Evolutionary conservation across 2,113 vertebrate genomes (phyloP).

Genomic region (Heteronetta atricapilla): DNA sequence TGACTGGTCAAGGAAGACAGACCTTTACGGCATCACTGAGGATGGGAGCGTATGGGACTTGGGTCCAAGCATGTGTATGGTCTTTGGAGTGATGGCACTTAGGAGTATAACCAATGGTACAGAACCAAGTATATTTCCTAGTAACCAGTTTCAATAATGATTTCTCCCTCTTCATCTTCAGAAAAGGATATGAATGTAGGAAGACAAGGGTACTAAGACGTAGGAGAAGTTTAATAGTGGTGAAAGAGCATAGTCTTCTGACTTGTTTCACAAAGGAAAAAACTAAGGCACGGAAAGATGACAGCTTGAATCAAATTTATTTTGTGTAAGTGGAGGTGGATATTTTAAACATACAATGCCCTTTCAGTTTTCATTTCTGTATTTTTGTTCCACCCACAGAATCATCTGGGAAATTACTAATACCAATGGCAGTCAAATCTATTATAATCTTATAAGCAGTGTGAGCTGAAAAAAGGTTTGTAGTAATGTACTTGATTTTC

Average conservation of each 20-base stretch:
- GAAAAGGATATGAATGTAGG: neutral
- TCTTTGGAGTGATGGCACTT: neutral
- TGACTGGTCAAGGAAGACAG: neutral
- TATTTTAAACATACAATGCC: conserved; percentile 55
- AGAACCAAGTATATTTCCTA: neutral
- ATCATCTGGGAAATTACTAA: conserved; percentile 58
- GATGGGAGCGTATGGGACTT: neutral
- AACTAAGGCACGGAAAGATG: neutral
- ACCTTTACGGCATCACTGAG: fast-evolving
- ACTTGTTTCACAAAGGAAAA: neutral
- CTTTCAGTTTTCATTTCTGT: conserved; percentile 61
- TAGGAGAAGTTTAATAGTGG: neutral
- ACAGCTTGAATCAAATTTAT: neutral
- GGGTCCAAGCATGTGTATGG: fast-evolving
- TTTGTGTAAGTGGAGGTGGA: neutral
- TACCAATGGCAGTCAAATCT: conserved; percentile 53
- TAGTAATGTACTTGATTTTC: conserved; percentile 61
- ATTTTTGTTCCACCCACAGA: conserved; percentile 64
- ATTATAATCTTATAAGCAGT: conserved; percentile 59
- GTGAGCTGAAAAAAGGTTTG: conserved; percentile 35
- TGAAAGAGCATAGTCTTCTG: neutral
- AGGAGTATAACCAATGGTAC: neutral
- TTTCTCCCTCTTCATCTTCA: neutral
- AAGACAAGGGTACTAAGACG: neutral
- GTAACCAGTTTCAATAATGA: neutral